These are phyloP conservation scores for Melanerpes formicivorus DNA, from an alignment of 2,113 vertebrate species.

Conservation along the genomic window DNA sequence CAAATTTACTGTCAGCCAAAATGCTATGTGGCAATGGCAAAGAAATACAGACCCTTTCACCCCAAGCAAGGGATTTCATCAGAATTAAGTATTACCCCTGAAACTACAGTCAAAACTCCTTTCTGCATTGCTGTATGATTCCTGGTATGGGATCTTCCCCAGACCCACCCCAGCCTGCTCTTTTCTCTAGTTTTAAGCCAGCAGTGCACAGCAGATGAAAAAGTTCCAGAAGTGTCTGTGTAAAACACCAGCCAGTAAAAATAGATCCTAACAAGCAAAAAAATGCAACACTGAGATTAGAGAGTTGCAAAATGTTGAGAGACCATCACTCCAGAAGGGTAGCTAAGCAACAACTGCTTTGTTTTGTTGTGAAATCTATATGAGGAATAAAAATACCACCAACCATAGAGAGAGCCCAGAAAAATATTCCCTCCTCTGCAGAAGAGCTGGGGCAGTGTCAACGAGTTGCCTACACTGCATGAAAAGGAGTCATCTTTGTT, in stretches of 20 bases:
- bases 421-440: slow-evolving; percentile 16
- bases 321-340: slow-evolving; percentile 15
- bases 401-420: slow-evolving; percentile 1
- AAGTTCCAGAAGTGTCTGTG: slow-evolving; percentile 3
- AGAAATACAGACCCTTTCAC: slow-evolving; percentile 3
- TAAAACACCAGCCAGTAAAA: slow-evolving; percentile 40
- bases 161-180: neutral
- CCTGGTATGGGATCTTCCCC: neutral
- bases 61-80: neutral
- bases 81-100: neutral
- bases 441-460: neutral
- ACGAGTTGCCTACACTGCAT: neutral
- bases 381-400: slow-evolving; percentile 59
- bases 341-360: slow-evolving; percentile 64
- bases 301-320: slow-evolving; percentile 50
- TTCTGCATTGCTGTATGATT: neutral
- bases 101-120: neutral
- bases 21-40: neutral
- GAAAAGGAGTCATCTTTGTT: neutral
- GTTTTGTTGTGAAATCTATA: slow-evolving; percentile 68
- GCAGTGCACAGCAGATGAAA: neutral
- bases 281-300: slow-evolving; percentile 34
- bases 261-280: slow-evolving; percentile 10
- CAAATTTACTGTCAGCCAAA: neutral
- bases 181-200: neutral